Percentiles rank a stretch among this genome's conserved stretches.
phyloP scores from a whole-genome alignment of 2,888 invertebrate genomes.

The Hirtodrosophila confusa region DNA sequence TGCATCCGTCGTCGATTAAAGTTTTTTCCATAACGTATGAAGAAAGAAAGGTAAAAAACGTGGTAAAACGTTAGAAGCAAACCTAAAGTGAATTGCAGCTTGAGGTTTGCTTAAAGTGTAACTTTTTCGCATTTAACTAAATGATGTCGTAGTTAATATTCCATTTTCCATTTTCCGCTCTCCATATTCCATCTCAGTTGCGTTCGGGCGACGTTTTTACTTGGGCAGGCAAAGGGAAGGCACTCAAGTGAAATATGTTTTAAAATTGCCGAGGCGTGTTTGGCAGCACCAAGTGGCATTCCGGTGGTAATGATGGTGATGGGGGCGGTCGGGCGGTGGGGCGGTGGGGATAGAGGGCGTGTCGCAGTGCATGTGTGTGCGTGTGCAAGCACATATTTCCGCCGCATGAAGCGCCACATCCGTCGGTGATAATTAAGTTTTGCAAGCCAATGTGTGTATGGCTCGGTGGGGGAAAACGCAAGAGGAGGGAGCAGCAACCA shows the following conservation, averaged over 20 bases:
- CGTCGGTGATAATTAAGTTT: slow-evolving; percentile 76
- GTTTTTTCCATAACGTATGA: too few relatives aligned
- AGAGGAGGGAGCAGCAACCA: neutral
- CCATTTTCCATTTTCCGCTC: slow-evolving; percentile 15
- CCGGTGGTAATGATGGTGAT: neutral
- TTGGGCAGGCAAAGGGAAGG: slow-evolving; percentile 41
- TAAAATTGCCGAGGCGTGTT: slow-evolving; percentile 75
- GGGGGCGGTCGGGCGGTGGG: neutral
- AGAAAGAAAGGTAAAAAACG: too few relatives aligned
- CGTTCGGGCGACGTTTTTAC: slow-evolving; percentile 31
- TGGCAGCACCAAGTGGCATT: slow-evolving; percentile 54
- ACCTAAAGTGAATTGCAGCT: neutral
- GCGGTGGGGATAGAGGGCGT: slow-evolving; percentile 7
- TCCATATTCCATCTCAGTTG: slow-evolving; percentile 2
- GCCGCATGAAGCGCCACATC: slow-evolving; percentile 72
- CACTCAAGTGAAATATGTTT: slow-evolving; percentile 75
- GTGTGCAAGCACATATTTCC: slow-evolving; percentile 57
- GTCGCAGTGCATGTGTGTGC: neutral
- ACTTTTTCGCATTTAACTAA: slow-evolving; percentile 33
- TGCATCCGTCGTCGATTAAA: too few relatives aligned
- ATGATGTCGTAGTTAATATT: slow-evolving; percentile 47
- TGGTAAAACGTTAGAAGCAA: too few relatives aligned
- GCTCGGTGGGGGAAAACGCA: neutral
- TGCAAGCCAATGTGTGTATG: slow-evolving; percentile 22
- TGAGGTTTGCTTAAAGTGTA: slow-evolving; percentile 14